phyloP scores from a whole-genome alignment of 2,888 invertebrate genomes.

The Drosophila pseudotalamancana region DNA sequence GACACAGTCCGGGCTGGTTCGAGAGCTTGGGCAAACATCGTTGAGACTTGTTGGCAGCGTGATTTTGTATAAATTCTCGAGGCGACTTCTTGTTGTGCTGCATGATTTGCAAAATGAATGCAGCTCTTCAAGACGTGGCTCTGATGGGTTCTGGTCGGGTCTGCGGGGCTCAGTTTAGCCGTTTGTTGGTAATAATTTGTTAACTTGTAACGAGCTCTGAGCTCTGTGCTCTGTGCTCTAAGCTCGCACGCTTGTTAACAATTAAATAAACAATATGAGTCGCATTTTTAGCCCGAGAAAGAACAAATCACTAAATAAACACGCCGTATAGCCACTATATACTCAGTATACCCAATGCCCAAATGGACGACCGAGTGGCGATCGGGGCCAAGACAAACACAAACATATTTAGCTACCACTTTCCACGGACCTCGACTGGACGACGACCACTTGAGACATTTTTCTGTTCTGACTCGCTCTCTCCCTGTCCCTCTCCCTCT shows the following conservation, averaged over 20 bases:
- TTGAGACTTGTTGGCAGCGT: constrained; percentile 81
- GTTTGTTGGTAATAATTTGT: constrained; percentile 67
- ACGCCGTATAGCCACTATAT: constrained; percentile 41
- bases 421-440: constrained; percentile 43
- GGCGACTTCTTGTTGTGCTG: constrained; percentile 32
- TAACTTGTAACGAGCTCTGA: constrained; percentile 69
- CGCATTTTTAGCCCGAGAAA: constrained; percentile 54
- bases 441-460: constrained; percentile 71
- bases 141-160: constrained; percentile 1
- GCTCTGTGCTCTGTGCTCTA: too few relatives aligned
- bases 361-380: constrained; percentile 16
- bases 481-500: neutral
- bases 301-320: constrained; percentile 80
- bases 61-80: constrained; percentile 74
- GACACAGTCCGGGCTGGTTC: constrained; percentile 28
- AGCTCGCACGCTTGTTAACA: constrained; percentile 74
- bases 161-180: constrained; percentile 35
- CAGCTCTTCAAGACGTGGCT: constrained; percentile 30
- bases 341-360: too few relatives aligned
- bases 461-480: constrained; percentile 6
- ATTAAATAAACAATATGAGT: constrained; percentile 80
- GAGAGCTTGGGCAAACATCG: constrained; percentile 73
- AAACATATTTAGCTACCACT: constrained; percentile 59
- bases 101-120: constrained; percentile 72
- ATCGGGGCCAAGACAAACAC: constrained; percentile 63